Percentiles rank a stretch among this genome's conserved stretches.
These are phyloP conservation scores for Cichlasoma orientale DNA, from an alignment of 2,797 vertebrate genomes.

Conservation along the genomic window DNA sequence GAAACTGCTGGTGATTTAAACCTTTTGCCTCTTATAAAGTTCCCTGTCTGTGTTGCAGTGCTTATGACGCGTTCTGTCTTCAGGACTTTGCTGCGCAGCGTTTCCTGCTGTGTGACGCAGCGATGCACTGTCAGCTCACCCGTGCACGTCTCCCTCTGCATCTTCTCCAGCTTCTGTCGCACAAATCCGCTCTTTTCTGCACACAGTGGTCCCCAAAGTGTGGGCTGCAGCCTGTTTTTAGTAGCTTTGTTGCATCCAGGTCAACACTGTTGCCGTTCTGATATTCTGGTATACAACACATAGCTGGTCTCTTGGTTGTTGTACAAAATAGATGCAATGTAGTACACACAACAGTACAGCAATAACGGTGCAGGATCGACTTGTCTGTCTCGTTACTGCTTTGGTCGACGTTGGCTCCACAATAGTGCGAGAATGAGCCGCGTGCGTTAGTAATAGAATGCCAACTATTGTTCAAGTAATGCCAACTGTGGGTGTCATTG, in stretches of 20 bases:
- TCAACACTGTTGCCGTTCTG: neutral
- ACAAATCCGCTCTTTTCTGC: too few relatives aligned
- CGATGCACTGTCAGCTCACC: too few relatives aligned
- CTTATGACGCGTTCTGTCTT: too few relatives aligned
- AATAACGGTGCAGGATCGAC: neutral
- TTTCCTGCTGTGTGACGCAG: too few relatives aligned
- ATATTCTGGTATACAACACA: neutral
- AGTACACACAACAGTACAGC: neutral
- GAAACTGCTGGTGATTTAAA: too few relatives aligned
- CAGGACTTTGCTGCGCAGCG: too few relatives aligned
- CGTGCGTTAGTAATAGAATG: neutral
- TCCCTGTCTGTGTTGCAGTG: too few relatives aligned
- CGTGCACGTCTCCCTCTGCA: too few relatives aligned
- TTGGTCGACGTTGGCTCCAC: neutral
- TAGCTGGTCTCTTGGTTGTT: neutral
- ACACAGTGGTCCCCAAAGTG: too few relatives aligned
- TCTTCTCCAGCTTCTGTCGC: too few relatives aligned
- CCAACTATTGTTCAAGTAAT: neutral
- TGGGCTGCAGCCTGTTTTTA: too few relatives aligned
- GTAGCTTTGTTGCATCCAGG: neutral
- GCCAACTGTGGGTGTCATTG: neutral
- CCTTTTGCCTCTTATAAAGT: too few relatives aligned
- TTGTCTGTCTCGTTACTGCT: neutral
- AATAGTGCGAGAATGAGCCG: neutral
- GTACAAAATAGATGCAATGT: neutral